Evolutionary conservation across 1,140 invertebrate genomes (phyloP).

Genomic region (Ips typographus): DNA sequence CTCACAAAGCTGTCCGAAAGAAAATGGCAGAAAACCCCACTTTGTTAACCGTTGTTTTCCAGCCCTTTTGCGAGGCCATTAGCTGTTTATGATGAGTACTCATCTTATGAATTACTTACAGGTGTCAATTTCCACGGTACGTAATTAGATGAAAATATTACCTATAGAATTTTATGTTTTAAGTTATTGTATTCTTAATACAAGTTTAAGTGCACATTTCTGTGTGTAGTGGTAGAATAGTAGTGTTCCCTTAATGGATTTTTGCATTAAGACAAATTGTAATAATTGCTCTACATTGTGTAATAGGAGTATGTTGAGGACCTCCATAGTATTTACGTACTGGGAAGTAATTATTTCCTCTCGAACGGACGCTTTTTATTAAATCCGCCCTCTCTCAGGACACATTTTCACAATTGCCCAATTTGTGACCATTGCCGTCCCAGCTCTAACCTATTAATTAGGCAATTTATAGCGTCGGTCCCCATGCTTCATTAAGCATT

Average conservation of each 20-base stretch:
- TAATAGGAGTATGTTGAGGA: too few relatives aligned
- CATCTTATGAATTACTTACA: conserved; percentile 25
- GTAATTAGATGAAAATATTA: conserved; percentile 7
- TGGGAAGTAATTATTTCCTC: conserved; percentile 1
- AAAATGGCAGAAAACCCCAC: conserved; percentile 11
- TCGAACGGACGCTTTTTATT: conserved; percentile 2
- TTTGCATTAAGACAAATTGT: too few relatives aligned
- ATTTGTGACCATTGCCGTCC: conserved; percentile 19
- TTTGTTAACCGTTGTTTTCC: conserved; percentile 18
- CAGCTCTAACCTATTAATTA: conserved; percentile 22
- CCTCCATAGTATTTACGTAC: not conserved
- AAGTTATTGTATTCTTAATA: too few relatives aligned
- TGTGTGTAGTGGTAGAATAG: too few relatives aligned
- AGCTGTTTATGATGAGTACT: conserved; percentile 26
- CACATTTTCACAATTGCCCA: conserved; percentile 23
- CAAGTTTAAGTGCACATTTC: too few relatives aligned
- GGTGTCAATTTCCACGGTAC: conserved; percentile 26
- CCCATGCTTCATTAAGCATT: conserved; percentile 21
- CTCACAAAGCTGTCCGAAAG: not conserved
- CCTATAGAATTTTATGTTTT: too few relatives aligned
- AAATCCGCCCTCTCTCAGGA: conserved; percentile 1
- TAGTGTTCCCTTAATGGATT: too few relatives aligned
- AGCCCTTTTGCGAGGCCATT: conserved; percentile 15
- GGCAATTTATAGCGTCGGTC: conserved; percentile 24
- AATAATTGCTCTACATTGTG: too few relatives aligned